A percentile compares a stretch with the other conserved stretches of the same genome.
These are phyloP conservation scores for Erynnis tages DNA, from an alignment of 2,888 invertebrate species.

Conservation along the genomic window DNA sequence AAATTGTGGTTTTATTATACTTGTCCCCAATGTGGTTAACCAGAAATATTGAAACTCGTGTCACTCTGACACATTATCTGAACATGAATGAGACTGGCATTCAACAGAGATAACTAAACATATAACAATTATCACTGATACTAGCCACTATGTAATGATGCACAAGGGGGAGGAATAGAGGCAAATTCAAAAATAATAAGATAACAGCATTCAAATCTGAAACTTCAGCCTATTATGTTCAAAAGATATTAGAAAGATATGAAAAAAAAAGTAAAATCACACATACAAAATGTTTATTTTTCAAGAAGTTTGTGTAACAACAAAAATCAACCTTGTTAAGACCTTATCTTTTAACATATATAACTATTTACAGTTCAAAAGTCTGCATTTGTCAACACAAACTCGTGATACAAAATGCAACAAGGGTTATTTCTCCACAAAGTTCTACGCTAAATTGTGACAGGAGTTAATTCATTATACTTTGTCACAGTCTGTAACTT, in stretches of 20 bases:
- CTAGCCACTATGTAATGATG: slow-evolving; percentile 17
- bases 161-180: slow-evolving; percentile 38
- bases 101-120: not conserved
- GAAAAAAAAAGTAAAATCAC: slow-evolving; percentile 52
- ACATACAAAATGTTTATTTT: slow-evolving; percentile 82
- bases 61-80: slow-evolving; percentile 1
- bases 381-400: slow-evolving; percentile 78
- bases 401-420: slow-evolving; percentile 78
- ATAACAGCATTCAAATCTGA: too few relatives aligned
- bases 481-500: slow-evolving; percentile 57
- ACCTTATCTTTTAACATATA: slow-evolving; percentile 78
- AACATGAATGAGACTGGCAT: slow-evolving; percentile 7
- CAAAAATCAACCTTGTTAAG: slow-evolving; percentile 81
- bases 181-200: not conserved
- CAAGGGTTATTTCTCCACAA: slow-evolving; percentile 73
- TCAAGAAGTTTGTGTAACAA: slow-evolving; percentile 80
- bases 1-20: slow-evolving; percentile 54
- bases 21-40: slow-evolving; percentile 29
- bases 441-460: slow-evolving; percentile 77
- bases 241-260: slow-evolving; percentile 21
- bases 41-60: slow-evolving; percentile 18
- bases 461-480: slow-evolving; percentile 73
- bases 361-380: slow-evolving; percentile 80
- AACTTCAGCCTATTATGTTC: not conserved
- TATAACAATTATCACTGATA: not conserved